These are phyloP conservation scores for Toxotes chatareus DNA, from an alignment of 2,113 vertebrate species.

Conservation along the genomic window DNA sequence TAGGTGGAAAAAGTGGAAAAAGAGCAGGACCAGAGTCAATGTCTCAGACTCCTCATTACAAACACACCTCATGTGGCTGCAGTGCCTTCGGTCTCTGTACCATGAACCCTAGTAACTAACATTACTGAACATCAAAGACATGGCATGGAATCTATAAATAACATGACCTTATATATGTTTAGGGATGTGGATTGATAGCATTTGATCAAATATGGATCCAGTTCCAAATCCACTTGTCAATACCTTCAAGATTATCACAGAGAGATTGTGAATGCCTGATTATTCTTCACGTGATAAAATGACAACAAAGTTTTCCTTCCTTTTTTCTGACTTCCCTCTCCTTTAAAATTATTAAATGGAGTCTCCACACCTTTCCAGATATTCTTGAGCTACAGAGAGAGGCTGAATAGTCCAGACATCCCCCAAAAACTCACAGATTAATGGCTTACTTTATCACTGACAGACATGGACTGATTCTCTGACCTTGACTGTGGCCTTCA, in stretches of 20 bases:
- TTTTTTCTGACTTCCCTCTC: background rate
- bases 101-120: background rate
- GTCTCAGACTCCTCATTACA: background rate
- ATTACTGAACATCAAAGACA: background rate
- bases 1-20: background rate
- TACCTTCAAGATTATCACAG: background rate
- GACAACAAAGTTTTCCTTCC: background rate
- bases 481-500: slow-evolving; percentile 51
- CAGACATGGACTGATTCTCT: slow-evolving; percentile 39
- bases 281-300: background rate
- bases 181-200: background rate
- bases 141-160: background rate
- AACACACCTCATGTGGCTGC: no score
- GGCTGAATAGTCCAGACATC: background rate
- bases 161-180: background rate
- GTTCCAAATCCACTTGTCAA: background rate
- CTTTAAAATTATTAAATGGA: background rate
- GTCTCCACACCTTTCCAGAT: background rate
- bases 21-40: background rate
- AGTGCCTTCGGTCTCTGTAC: background rate
- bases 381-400: background rate
- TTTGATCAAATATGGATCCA: background rate
- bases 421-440: slow-evolving; percentile 34
- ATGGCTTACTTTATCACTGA: slow-evolving; percentile 55
- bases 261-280: background rate